Conservation (phyloP, 2,888 invertebrate genomes). For the Synanthedon vespiformis region DNA sequence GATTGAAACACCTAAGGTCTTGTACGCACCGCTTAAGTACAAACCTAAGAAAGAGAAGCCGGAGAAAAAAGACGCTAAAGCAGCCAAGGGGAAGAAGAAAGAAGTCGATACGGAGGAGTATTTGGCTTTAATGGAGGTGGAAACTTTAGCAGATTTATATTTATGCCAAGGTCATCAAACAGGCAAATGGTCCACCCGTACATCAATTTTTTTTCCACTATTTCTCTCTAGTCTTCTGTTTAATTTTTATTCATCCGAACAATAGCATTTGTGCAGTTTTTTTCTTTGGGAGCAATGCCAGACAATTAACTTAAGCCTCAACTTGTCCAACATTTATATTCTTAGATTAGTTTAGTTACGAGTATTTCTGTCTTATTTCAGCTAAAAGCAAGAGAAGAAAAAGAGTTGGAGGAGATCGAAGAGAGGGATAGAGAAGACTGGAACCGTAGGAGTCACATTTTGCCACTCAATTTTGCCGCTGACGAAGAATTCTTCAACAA, state of each 20-base stretch:
- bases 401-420: conserved; percentile 26
- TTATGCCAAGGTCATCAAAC: neutral
- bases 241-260: too few relatives aligned
- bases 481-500: conserved; percentile 37
- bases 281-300: too few relatives aligned
- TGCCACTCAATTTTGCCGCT: conserved; percentile 37
- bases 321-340: too few relatives aligned
- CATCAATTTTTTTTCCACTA: too few relatives aligned
- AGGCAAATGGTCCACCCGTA: too few relatives aligned
- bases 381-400: conserved; percentile 32
- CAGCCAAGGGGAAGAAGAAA: conserved; percentile 32
- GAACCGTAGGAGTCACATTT: conserved; percentile 34
- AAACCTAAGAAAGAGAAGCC: conserved; percentile 35
- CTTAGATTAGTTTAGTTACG: too few relatives aligned
- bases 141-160: neutral
- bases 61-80: conserved; percentile 27
- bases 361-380: conserved; percentile 7
- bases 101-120: conserved; percentile 36
- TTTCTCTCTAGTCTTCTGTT: too few relatives aligned
- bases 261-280: too few relatives aligned
- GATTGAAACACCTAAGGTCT: conserved; percentile 34
- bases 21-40: conserved; percentile 29
- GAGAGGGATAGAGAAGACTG: conserved; percentile 32
- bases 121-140: conserved; percentile 41
- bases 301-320: too few relatives aligned